Conservation (phyloP, 2,797 vertebrate genomes). For the Pyrocephalus nanus region DNA sequence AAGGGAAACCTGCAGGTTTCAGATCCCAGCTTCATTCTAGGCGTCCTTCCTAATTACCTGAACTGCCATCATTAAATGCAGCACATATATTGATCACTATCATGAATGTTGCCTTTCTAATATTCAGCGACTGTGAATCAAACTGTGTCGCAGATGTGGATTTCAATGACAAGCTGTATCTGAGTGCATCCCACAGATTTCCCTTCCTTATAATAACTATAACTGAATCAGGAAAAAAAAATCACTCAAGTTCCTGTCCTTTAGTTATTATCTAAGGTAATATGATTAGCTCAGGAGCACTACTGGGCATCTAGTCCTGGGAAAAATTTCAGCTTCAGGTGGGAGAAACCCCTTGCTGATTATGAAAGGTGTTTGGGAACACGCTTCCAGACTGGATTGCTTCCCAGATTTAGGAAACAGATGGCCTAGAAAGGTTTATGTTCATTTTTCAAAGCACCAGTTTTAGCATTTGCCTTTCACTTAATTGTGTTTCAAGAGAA, state of each 20-base stretch:
- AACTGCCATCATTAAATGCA: conserved; percentile 10
- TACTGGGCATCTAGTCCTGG: neutral
- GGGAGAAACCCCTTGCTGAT: conserved; percentile 13
- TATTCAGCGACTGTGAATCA: conserved; percentile 4
- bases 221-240: neutral
- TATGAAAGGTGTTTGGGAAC: conserved; percentile 17
- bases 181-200: conserved; percentile 23
- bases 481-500: neutral
- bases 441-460: conserved; percentile 25
- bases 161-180: conserved; percentile 29
- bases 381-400: neutral
- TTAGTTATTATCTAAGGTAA: neutral
- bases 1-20: conserved; percentile 56
- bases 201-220: neutral
- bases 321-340: neutral
- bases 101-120: conserved; percentile 26
- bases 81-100: conserved; percentile 40
- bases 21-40: conserved; percentile 56
- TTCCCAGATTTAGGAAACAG: conserved; percentile 44
- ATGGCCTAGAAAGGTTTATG: neutral
- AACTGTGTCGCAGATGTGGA: conserved; percentile 54
- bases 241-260: neutral
- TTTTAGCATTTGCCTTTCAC: conserved; percentile 18
- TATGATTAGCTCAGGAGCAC: neutral
- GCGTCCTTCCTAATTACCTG: conserved; percentile 62